These are phyloP conservation scores for Melipona quadrifasciata DNA, from an alignment of 1,140 invertebrate genomes.

Conservation along the genomic window DNA sequence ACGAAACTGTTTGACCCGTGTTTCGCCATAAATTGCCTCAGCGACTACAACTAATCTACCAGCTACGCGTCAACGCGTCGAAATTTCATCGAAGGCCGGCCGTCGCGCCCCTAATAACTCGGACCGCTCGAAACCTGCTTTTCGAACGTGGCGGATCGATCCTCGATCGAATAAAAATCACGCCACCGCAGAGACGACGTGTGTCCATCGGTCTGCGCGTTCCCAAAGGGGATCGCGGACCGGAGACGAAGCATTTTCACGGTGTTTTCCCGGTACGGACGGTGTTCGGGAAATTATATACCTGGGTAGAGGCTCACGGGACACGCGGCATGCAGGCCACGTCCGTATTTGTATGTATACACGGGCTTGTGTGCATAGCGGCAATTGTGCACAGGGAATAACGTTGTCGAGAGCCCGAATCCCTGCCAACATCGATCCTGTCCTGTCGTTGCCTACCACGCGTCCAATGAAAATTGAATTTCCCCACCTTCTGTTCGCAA, in stretches of 20 bases:
- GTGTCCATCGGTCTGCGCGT: not conserved
- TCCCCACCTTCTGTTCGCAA: not conserved
- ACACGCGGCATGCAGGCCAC: constrained; percentile 24
- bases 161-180: constrained; percentile 4
- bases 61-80: not conserved
- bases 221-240: not conserved
- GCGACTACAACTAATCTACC: not conserved
- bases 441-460: constrained; percentile 39
- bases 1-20: too few relatives aligned
- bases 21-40: not conserved
- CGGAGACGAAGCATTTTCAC: constrained; percentile 41
- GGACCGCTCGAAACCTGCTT: not conserved
- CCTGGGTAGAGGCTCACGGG: not conserved
- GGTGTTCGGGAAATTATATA: constrained; percentile 34
- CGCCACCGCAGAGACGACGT: not conserved
- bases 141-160: not conserved
- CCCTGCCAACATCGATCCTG: constrained; percentile 49
- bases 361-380: not conserved
- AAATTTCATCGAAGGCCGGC: not conserved
- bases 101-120: not conserved
- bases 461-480: constrained; percentile 53
- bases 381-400: constrained; percentile 27
- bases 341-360: constrained; percentile 24
- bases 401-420: constrained; percentile 41
- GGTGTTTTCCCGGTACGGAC: constrained; percentile 18